Conservation (phyloP, 2,113 vertebrate genomes). For the Pachyramphus minor region DNA sequence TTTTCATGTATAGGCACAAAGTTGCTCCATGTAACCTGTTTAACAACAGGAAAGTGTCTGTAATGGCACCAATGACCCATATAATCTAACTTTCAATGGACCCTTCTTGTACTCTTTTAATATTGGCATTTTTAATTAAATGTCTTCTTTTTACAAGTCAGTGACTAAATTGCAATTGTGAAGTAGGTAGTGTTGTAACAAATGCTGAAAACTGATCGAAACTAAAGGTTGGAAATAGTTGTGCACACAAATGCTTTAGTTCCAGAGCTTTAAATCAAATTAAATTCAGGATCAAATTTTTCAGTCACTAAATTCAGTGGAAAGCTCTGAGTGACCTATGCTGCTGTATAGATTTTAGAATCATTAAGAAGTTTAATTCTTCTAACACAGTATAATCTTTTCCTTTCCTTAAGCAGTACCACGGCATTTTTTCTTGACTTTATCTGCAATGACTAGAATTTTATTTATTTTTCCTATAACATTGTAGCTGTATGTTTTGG, state of each 20-base stretch:
- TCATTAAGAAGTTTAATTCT: constrained; percentile 48
- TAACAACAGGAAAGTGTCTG: background rate
- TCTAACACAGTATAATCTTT: constrained; percentile 8
- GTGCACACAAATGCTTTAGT: constrained; percentile 10
- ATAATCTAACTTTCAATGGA: constrained; percentile 18
- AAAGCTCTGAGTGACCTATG: background rate
- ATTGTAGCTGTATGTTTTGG: background rate
- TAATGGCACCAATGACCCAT: constrained; percentile 23
- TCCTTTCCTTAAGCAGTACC: background rate
- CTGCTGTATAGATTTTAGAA: constrained; percentile 33
- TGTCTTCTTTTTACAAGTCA: constrained; percentile 6
- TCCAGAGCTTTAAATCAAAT: constrained; percentile 51
- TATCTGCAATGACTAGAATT: background rate
- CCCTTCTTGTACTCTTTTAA: background rate
- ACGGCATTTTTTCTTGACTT: background rate
- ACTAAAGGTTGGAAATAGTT: constrained; percentile 14
- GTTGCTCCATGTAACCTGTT: background rate
- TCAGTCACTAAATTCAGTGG: constrained; percentile 27
- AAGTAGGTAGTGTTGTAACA: background rate
- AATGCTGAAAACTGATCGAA: constrained; percentile 43
- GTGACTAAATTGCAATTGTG: background rate
- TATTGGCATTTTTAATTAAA: constrained; percentile 62
- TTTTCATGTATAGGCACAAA: background rate
- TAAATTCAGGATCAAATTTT: constrained; percentile 44
- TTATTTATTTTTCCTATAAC: background rate